A percentile compares a stretch with the other conserved stretches of the same genome.
phyloP scores from a whole-genome alignment of 2,888 invertebrate genomes.

The Leptopterna dolabrata region DNA sequence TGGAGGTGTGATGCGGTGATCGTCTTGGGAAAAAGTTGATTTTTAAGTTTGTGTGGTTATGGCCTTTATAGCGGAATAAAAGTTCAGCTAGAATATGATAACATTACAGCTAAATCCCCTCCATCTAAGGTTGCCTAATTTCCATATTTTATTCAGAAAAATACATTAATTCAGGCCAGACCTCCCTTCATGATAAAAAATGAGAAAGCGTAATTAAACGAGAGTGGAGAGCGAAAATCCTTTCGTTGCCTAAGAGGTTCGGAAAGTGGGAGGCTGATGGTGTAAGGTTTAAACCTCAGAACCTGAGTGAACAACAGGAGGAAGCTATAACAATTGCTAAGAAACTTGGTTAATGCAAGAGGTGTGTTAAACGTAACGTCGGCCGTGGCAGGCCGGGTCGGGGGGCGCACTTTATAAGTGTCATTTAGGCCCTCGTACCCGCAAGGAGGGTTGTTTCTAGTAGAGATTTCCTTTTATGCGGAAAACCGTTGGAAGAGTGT shows the following conservation, averaged over 20 bases:
- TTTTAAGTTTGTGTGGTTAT: too few species aligned
- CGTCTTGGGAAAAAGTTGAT: too few species aligned
- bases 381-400: background rate
- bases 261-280: background rate
- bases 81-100: too few species aligned
- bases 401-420: conserved; percentile 37
- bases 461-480: conserved; percentile 43
- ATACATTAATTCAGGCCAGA: background rate
- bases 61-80: too few species aligned
- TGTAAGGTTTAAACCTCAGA: background rate
- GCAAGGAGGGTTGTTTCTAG: conserved; percentile 31
- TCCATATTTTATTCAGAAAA: background rate
- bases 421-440: conserved; percentile 35
- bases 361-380: conserved; percentile 42
- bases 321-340: conserved; percentile 43
- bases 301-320: conserved; percentile 27
- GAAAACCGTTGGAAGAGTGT: background rate
- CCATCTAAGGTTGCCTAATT: too few species aligned
- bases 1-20: too few species aligned
- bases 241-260: background rate
- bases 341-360: conserved; percentile 49
- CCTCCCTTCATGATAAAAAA: background rate
- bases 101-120: too few species aligned
- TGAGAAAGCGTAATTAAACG: background rate
- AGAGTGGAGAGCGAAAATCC: background rate